These are phyloP conservation scores for Drosophila sulfurigaster DNA, from an alignment of 1,140 invertebrate genomes.

Conservation along the genomic window DNA sequence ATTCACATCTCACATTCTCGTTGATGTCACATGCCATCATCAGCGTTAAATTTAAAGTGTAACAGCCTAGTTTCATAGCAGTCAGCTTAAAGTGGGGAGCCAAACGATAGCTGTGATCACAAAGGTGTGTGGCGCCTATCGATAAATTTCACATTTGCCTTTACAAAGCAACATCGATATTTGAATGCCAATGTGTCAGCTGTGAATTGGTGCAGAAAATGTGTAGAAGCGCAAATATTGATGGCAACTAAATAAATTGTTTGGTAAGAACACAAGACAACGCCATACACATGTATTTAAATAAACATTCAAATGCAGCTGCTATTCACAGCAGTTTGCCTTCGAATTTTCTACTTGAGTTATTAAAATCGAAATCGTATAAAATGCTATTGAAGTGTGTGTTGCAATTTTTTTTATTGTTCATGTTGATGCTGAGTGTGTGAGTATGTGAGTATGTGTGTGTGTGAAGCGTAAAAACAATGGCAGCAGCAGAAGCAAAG, in stretches of 20 bases:
- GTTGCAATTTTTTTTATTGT: slow-evolving; percentile 2
- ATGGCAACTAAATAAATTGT: neutral
- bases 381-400: slow-evolving; percentile 21
- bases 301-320: slow-evolving; percentile 11
- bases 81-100: neutral
- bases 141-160: neutral
- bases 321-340: slow-evolving; percentile 9
- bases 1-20: neutral
- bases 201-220: neutral
- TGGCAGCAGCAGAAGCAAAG: neutral
- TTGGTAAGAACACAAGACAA: neutral
- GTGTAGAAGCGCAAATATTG: neutral
- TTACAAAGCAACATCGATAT: neutral
- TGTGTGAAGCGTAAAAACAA: neutral
- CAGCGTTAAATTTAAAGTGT: neutral
- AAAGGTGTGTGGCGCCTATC: too few relatives aligned
- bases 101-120: neutral
- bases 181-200: neutral
- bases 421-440: neutral
- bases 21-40: neutral
- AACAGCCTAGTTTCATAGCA: neutral
- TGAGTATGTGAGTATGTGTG: neutral
- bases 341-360: slow-evolving; percentile 21
- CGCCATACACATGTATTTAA: slow-evolving; percentile 8
- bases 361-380: slow-evolving; percentile 37